phyloP scores from a whole-genome alignment of 2,113 vertebrate genomes.

The Micronycteris hirsuta region DNA sequence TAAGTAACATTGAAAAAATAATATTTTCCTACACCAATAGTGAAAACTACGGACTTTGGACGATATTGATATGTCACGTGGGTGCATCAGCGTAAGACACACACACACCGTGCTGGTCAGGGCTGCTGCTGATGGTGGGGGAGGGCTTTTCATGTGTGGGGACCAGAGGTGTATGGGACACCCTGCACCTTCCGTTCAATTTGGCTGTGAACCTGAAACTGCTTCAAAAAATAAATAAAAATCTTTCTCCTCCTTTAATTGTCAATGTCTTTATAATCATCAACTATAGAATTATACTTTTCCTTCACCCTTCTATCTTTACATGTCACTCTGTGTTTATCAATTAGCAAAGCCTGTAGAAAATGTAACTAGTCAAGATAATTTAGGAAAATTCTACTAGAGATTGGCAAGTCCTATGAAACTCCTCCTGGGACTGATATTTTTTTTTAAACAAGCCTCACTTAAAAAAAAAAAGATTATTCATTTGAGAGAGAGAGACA shows the following conservation, averaged over 20 bases:
- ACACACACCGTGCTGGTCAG: background rate
- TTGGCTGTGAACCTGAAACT: background rate
- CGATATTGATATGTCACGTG: background rate
- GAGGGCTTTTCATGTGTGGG: background rate
- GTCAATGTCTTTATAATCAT: background rate
- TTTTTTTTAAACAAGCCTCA: too few species aligned
- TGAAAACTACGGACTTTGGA: background rate
- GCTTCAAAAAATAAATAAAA: background rate
- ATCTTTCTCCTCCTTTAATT: background rate
- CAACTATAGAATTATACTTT: background rate
- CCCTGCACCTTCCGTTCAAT: background rate
- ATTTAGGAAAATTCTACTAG: background rate
- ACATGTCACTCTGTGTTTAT: background rate
- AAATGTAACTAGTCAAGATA: background rate
- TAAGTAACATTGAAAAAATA: background rate
- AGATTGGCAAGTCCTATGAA: background rate
- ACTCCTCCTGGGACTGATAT: background rate
- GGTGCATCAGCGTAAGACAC: background rate
- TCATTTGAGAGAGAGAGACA: too few species aligned
- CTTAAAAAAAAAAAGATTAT: too few species aligned
- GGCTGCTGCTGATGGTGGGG: background rate
- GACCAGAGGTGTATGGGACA: background rate
- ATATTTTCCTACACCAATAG: background rate
- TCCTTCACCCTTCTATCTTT: background rate
- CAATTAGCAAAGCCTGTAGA: background rate